A percentile compares a stretch with the other conserved stretches of the same genome.
These are phyloP conservation scores for Tympanoctomys barrerae DNA, from an alignment of 2,797 vertebrate species.

Conservation along the genomic window DNA sequence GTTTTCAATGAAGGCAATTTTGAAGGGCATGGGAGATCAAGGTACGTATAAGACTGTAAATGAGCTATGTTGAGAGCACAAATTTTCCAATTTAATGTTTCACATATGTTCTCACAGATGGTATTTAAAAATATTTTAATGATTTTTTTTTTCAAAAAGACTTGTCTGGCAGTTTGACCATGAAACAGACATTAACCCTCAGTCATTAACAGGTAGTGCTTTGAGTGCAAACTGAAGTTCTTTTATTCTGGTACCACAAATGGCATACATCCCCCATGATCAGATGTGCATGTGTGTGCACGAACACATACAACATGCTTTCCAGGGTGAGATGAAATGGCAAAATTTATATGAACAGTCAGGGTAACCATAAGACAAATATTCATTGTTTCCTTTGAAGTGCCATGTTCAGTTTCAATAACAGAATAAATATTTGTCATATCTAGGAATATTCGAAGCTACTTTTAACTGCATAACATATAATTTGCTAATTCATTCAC, in stretches of 20 bases:
- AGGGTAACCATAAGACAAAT: neutral
- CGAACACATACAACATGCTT: neutral
- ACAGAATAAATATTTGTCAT: neutral
- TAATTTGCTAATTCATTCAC: neutral
- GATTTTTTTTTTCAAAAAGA: neutral
- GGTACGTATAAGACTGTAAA: neutral
- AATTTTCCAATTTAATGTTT: slow-evolving; percentile 21
- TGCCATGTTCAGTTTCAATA: neutral
- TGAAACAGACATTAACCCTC: neutral
- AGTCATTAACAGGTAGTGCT: neutral
- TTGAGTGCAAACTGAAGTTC: neutral
- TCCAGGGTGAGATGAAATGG: neutral
- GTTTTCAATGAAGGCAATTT: neutral
- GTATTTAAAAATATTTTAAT: slow-evolving; percentile 48
- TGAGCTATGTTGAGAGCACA: slow-evolving; percentile 16
- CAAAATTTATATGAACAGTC: neutral
- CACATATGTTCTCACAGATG: slow-evolving; percentile 50
- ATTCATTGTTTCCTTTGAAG: neutral
- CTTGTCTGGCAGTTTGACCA: neutral
- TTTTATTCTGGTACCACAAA: neutral
- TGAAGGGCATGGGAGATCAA: slow-evolving; percentile 41
- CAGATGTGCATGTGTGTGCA: neutral
- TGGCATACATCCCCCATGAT: too few relatives aligned
- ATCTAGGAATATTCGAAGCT: neutral
- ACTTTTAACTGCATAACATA: neutral